Percentiles rank a stretch among this genome's conserved stretches.
Evolutionary conservation across 2,888 invertebrate species (phyloP).

Genomic region (Criorhina ranunculi): DNA sequence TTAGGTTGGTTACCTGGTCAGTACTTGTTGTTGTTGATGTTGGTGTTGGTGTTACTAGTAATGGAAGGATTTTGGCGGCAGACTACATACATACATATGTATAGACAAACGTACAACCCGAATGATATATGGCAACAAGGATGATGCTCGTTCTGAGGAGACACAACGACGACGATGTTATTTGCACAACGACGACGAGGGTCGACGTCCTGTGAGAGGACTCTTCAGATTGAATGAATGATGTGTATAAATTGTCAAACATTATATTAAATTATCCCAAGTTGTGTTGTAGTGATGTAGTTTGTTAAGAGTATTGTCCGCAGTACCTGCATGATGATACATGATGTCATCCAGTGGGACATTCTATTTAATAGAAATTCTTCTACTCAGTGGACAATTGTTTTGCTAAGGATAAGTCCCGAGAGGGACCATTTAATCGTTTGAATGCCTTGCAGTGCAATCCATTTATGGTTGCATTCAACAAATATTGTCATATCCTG

Average conservation of each 20-base stretch:
- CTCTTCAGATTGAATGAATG: slow-evolving; percentile 76
- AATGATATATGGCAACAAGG: slow-evolving; percentile 58
- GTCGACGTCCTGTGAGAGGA: slow-evolving; percentile 58
- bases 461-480: slow-evolving; percentile 33
- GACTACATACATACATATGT: no score
- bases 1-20: slow-evolving; percentile 67
- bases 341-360: slow-evolving; percentile 46
- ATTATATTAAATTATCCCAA: slow-evolving; percentile 79
- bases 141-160: slow-evolving; percentile 44
- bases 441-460: not conserved
- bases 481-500: slow-evolving; percentile 20
- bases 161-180: slow-evolving; percentile 16
- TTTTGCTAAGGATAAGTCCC: not conserved
- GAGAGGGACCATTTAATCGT: slow-evolving; percentile 37
- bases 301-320: slow-evolving; percentile 41
- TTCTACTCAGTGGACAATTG: slow-evolving; percentile 18
- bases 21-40: slow-evolving; percentile 11
- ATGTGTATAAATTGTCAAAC: slow-evolving; percentile 79
- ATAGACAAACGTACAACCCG: not conserved
- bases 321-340: slow-evolving; percentile 48
- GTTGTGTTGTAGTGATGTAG: slow-evolving; percentile 41
- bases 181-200: slow-evolving; percentile 39
- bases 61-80: slow-evolving; percentile 65
- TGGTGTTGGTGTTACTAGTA: slow-evolving; percentile 26
- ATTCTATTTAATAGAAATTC: slow-evolving; percentile 46